A percentile compares a stretch with the other conserved stretches of the same genome.
Evolutionary conservation across 2,888 invertebrate genomes (phyloP).

Genomic region (Leucophenga maculata): DNA sequence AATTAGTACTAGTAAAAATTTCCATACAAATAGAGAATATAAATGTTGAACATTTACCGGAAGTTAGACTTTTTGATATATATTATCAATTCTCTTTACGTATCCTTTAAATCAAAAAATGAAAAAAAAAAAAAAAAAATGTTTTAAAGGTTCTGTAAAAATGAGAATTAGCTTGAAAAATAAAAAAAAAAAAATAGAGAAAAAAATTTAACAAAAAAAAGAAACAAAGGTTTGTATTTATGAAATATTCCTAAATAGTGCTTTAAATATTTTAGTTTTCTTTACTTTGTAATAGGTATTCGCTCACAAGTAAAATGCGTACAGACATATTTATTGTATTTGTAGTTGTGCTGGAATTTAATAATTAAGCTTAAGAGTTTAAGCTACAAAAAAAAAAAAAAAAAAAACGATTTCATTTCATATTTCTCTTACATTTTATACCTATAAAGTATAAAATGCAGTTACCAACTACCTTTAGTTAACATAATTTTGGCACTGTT

Average conservation of each 20-base stretch:
- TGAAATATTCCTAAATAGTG: not conserved
- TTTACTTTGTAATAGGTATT: too few relatives aligned
- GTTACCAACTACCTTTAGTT: too few relatives aligned
- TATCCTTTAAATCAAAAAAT: slow-evolving; percentile 41
- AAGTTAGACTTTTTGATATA: slow-evolving; percentile 46
- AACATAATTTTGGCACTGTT: too few relatives aligned
- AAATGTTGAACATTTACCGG: slow-evolving; percentile 70
- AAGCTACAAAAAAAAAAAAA: too few relatives aligned
- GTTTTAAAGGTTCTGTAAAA: slow-evolving; percentile 1
- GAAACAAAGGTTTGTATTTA: not conserved
- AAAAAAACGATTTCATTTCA: too few relatives aligned
- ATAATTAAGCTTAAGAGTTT: too few relatives aligned
- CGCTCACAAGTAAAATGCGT: too few relatives aligned
- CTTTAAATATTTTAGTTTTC: not conserved
- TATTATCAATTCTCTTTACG: slow-evolving; percentile 54
- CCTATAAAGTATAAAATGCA: too few relatives aligned
- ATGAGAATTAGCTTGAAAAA: not conserved
- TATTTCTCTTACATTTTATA: too few relatives aligned
- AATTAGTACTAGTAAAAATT: not conserved
- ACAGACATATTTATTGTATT: slow-evolving; percentile 2
- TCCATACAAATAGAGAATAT: slow-evolving; percentile 45
- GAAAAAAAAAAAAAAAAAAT: slow-evolving; percentile 8
- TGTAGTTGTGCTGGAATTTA: too few relatives aligned
- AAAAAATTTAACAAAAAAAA: not conserved
- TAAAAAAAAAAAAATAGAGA: not conserved